Conservation (phyloP, 1,140 invertebrate species). For the Bombus terrestris region DNA sequence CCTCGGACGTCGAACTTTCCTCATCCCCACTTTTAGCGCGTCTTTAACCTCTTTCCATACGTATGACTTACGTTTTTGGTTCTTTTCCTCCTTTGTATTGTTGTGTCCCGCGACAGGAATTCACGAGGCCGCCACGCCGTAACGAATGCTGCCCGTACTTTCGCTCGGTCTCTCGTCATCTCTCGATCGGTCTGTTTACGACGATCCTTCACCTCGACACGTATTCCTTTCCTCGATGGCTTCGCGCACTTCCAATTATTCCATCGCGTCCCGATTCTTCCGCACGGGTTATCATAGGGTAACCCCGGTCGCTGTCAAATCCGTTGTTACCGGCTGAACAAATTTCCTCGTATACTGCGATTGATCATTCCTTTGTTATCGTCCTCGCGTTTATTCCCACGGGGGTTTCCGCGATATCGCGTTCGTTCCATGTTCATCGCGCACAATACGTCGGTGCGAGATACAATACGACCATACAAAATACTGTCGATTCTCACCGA, state of each 20-base stretch:
- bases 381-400: neutral
- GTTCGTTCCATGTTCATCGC: neutral
- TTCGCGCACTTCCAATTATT: constrained; percentile 21
- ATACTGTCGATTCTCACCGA: neutral
- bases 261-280: constrained; percentile 34
- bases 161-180: neutral
- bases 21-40: constrained; percentile 31
- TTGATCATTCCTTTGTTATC: neutral
- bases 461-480: neutral
- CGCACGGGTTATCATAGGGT: constrained; percentile 44
- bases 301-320: constrained; percentile 35
- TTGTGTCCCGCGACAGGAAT: neutral
- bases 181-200: neutral
- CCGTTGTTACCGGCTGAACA: constrained; percentile 42
- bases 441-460: neutral
- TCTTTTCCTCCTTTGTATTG: neutral
- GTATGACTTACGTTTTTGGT: constrained; percentile 37
- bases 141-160: neutral
- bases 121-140: neutral
- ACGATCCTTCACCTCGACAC: neutral
- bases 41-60: constrained; percentile 29
- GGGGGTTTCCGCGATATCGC: neutral
- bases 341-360: neutral
- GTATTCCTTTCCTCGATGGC: neutral
- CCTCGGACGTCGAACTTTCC: constrained; percentile 45